Base-by-base conservation (phyloP, 2,113 vertebrate species). In the Chionis minor region DNA sequence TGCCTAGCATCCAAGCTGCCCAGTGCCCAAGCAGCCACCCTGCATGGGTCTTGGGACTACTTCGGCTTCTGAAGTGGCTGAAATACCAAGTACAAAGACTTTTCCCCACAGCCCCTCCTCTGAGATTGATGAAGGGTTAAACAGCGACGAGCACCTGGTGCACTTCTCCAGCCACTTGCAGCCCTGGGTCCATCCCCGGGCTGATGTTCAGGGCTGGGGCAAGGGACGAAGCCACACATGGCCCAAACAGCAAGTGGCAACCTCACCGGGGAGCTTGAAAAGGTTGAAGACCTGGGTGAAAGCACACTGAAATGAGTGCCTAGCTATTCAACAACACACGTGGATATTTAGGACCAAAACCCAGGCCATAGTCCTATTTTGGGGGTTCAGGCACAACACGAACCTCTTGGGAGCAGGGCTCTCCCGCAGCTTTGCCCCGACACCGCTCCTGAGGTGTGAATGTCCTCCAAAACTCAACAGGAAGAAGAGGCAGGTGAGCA, bases 131-230 rank as follows among this genome's bases (percentile, higher is more conserved):
- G 2, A 86, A 92, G 32, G 14, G 42, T 23, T 71, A 69, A 65
- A 20, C 1, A 1, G 14, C 20, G 26, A 33, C 1, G 6, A 62
- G 14, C 1, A 6, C 55, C 18, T 77, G 12, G 16, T 45, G 38
- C 12, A 21, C 26, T 87, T 73, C 23, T 69, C 35, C 55, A 81
- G 12, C 44, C 44, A 14, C 44, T 44, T 44, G 44, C 44, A 44
- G 44, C 40, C 63, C 8, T 3, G 15, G 18, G 21, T 58, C 33
- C 56, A n/a, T 49, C 21, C 30, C 32, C 0, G 2, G 38, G 15
- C 35, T 0, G 3, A 22, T 44, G 35, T 28, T 52, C 1, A 0
- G 26, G 20, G 10, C 20, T 58, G 19, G 23, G 9, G 6, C 0
- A 4, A 81, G 33, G 26, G 24, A 28, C 47, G 45, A 6, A 26